Base-by-base conservation (phyloP, 2,888 invertebrate species). In the Drosophila siamana region DNA sequence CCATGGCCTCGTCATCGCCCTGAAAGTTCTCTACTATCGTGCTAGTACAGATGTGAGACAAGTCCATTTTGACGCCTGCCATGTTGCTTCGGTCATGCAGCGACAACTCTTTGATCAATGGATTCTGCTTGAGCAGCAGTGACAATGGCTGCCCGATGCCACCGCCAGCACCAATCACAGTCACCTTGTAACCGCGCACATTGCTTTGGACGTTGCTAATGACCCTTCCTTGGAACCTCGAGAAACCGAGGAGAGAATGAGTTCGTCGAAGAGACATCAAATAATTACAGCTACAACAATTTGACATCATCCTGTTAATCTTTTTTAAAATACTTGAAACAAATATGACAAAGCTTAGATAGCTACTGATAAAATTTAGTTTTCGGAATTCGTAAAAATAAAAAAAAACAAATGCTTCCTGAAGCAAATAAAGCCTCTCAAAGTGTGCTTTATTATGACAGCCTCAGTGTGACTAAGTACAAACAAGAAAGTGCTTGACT, bases 61-160 rank as follows among this genome's bases (percentile, higher is more conserved):
- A 94, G 94, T 99, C 99, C 56, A 97, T 97, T 28, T 97, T 98
- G 9, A 99, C 98, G 62, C 99, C 99, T 19, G 97, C 96, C 22
- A 98, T 98, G 90, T 96, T 95, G 24, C 96, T 97, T 85, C 99
- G 95, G 93, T 99, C 99, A 91, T 97, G 99, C 28, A 99, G 93
- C 0, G 96, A 94, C 75, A 99, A 93, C 85, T 96, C 94, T 16
- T 95, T 95, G 38, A 99, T 94, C 63, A 97, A 92, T 1, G 97
- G 96, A 86, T 97, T 97, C 81, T 95, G 95, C 93, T 99, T 99
- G 77, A 99, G 93, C 22, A 99, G 94, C 66, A 99, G 93, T 0
- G 98, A 95, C 81, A 99, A 92, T 6, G 99, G 98, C 92, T 99
- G 98, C 0, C 99, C 99, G 89, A 99, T 99, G 52, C 99, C 99